These are phyloP conservation scores for Notarius quadriscutis DNA, from an alignment of 2,113 vertebrate genomes.

Conservation along the genomic window DNA sequence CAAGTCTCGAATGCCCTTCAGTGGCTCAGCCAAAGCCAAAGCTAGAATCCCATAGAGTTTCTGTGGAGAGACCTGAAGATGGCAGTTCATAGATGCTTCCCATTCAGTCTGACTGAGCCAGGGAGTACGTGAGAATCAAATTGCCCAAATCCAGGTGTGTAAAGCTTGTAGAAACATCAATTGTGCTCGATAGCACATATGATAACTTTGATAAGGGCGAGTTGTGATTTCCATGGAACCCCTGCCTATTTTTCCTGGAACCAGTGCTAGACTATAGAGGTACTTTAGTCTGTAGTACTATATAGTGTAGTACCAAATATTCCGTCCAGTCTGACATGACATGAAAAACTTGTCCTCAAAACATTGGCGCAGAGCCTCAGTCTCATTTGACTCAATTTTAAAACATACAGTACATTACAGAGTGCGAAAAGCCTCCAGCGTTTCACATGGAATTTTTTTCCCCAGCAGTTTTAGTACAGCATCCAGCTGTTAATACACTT, in stretches of 20 bases:
- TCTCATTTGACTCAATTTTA: background rate
- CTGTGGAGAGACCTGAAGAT: background rate
- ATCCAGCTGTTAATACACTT: background rate
- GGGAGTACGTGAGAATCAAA: background rate
- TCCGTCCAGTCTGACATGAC: background rate
- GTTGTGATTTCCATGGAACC: background rate
- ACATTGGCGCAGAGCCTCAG: background rate
- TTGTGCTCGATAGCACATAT: background rate
- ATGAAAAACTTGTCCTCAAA: background rate
- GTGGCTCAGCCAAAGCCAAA: background rate
- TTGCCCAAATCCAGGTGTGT: background rate
- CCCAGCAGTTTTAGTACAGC: background rate
- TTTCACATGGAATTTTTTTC: background rate
- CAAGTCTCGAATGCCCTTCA: background rate
- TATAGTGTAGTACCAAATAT: background rate
- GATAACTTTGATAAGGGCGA: background rate
- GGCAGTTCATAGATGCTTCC: background rate
- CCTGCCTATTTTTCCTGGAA: background rate
- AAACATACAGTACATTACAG: background rate
- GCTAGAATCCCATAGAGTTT: background rate
- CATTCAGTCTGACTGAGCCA: background rate
- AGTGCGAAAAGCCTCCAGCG: background rate
- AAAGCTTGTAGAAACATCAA: background rate
- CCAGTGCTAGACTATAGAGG: background rate
- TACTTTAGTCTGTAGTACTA: background rate